Conservation (phyloP, 2,797 vertebrate genomes). For the Macropodus opercularis region DNA sequence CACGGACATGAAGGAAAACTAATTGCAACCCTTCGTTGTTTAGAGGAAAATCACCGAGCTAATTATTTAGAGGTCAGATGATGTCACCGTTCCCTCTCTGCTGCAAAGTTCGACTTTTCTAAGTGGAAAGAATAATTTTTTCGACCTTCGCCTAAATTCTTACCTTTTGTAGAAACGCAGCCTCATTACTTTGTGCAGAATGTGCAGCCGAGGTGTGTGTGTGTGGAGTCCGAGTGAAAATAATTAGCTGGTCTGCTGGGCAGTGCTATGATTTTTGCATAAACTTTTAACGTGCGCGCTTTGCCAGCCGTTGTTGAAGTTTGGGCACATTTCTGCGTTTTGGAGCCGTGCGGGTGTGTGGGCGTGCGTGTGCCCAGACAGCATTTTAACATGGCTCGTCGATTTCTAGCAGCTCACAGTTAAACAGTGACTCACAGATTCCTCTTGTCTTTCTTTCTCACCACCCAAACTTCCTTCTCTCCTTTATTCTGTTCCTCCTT, state of each 20-base stretch:
- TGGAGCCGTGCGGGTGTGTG: conserved; percentile 23
- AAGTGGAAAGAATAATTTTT: conserved; percentile 49
- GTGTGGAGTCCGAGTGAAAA: conserved; percentile 59
- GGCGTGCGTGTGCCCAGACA: conserved; percentile 53
- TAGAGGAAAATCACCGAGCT: conserved; percentile 26
- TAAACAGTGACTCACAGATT: conserved; percentile 87
- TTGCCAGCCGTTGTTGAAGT: conserved; percentile 50
- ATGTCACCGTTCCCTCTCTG: conserved; percentile 34
- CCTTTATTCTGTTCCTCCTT: conserved; percentile 16
- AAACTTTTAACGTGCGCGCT: conserved; percentile 39
- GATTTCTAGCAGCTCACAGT: conserved; percentile 82
- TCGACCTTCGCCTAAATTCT: conserved; percentile 54
- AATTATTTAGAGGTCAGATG: conserved; percentile 19
- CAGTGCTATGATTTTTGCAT: conserved; percentile 41
- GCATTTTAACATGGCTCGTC: conserved; percentile 77
- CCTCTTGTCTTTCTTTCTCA: conserved; percentile 63
- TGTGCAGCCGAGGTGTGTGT: conserved; percentile 50
- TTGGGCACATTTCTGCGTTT: conserved; percentile 41
- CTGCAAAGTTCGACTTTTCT: conserved; percentile 44
- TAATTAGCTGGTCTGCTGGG: conserved; percentile 69
- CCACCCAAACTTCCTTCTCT: conserved; percentile 41
- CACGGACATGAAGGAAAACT: conserved; percentile 9
- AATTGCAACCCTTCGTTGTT: neutral
- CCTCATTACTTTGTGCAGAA: conserved; percentile 70
- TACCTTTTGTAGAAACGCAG: conserved; percentile 60